Evolutionary conservation across 2,888 invertebrate genomes (phyloP), one percentile per base, ranked within the genome.

Genomic region (Dexiosoma caninum): DNA sequence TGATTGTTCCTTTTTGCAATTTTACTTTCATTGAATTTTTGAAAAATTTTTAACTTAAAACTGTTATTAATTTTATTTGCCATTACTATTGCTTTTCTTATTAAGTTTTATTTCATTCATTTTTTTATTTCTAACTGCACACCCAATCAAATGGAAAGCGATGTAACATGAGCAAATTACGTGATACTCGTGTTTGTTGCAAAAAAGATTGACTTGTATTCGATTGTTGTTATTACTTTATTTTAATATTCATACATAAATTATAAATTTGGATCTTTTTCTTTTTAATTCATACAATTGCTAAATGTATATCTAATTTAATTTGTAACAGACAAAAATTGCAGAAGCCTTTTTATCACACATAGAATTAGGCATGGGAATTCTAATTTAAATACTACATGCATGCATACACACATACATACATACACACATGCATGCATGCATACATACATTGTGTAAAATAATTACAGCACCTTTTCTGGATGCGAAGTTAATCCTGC

Each of bases 11-110:
- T n/a, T 49, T 44, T 37, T 53, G 64, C 64, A 75, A 75, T 80
- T 80, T 80, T 80, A 80, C 79, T 75, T 80, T 80, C 57, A 74
- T 64, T 70, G 70, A 69, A 57, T 64, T 44, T 42, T 74, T 79
- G 57, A 69, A 69, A 60, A 69, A 69, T 55, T 62, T n/a, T 70
- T 62, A 40, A 77, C 37, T 70, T 46, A 21, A 69, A 19, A 62
- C 55, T 74, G 19, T 62, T 30, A 27, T 35, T 64, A 14, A 44
- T 62, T 14, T 67, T 66, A 19, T 32, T 78, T n/a, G 35, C 67
- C 21, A 46, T 55, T 62, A 46, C 32, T 62, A 37, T 70, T 64
- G 14, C 10, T 62, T 35, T 67, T 57, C 30, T 49, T 42, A 55
- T 10, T 40, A 32, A 35, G 23, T 55, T 59, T 67, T 42, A 27